Evolutionary conservation across 2,797 vertebrate species (phyloP).

Genomic region (Triplophysa yarkandensis): DNA sequence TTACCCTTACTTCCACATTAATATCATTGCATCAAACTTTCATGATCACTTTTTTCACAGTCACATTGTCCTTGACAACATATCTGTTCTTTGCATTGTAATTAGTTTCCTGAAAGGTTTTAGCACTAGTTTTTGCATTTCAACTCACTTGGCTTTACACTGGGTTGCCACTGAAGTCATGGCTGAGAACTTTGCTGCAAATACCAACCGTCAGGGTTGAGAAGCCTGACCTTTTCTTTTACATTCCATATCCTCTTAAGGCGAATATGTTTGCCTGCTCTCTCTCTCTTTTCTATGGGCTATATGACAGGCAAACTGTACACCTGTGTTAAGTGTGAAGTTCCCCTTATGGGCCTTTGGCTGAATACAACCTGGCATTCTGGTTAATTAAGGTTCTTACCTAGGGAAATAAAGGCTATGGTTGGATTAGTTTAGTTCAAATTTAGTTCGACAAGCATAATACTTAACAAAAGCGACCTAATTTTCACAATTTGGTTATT

Average conservation of each 20-base stretch:
- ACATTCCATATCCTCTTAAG: conserved; percentile 63
- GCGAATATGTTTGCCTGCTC: conserved; percentile 44
- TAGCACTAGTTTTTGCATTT: conserved; percentile 54
- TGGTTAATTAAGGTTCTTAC: background rate
- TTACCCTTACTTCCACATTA: conserved; percentile 16
- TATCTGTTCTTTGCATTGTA: conserved; percentile 55
- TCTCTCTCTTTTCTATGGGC: conserved; percentile 15
- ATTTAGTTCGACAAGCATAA: background rate
- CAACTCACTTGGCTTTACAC: conserved; percentile 52
- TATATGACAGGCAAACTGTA: conserved; percentile 43
- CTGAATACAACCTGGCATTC: conserved; percentile 13
- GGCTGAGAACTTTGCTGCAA: conserved; percentile 66
- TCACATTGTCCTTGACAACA: conserved; percentile 26
- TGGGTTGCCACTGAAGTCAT: conserved; percentile 38
- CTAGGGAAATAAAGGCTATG: too few species aligned
- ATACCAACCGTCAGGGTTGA: conserved; percentile 75
- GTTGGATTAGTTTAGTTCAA: too few species aligned
- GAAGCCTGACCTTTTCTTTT: conserved; percentile 71
- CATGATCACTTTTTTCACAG: conserved; percentile 44
- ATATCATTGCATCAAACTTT: conserved; percentile 28
- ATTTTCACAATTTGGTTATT: background rate
- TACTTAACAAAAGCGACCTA: too few species aligned
- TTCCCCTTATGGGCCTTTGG: conserved; percentile 15
- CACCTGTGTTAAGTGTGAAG: conserved; percentile 10
- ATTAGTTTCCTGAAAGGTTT: conserved; percentile 44